phyloP scores from a whole-genome alignment of 1,140 invertebrate species.

The Venustaconcha ellipsiformis region DNA sequence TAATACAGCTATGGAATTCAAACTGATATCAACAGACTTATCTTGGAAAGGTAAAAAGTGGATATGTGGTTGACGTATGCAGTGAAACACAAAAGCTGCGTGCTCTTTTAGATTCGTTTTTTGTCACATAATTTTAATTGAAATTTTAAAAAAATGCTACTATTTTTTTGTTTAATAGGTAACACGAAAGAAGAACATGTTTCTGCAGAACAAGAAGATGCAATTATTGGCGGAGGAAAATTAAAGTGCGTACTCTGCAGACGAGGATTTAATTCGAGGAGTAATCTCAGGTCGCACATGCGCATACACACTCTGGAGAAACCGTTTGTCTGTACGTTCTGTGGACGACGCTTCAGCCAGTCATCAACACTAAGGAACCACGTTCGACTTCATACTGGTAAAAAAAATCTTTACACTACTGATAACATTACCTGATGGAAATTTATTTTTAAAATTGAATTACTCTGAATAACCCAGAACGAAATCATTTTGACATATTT shows the following conservation, averaged over 20 bases:
- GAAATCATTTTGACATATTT: too few relatives aligned
- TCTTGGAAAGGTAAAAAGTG: background rate
- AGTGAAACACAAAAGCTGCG: background rate
- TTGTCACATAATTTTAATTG: background rate
- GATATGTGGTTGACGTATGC: background rate
- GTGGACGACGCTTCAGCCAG: slow-evolving; percentile 51
- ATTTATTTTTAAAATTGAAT: too few relatives aligned
- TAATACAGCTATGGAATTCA: too few relatives aligned
- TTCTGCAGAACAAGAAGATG: background rate
- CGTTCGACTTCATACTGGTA: slow-evolving; percentile 63
- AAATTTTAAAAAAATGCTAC: background rate
- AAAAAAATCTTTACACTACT: background rate
- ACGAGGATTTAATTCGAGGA: slow-evolving; percentile 48
- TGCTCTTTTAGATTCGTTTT: background rate
- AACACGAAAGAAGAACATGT: background rate
- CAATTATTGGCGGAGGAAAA: slow-evolving; percentile 2
- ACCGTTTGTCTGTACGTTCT: slow-evolving; percentile 76
- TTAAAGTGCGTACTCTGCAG: slow-evolving; percentile 46
- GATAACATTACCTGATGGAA: too few relatives aligned
- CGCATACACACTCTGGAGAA: slow-evolving; percentile 96
- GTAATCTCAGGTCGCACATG: slow-evolving; percentile 76
- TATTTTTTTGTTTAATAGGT: background rate
- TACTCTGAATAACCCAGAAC: too few relatives aligned
- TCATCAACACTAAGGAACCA: slow-evolving; percentile 64
- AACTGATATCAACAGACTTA: background rate